These are phyloP conservation scores for Anolis sagrei DNA, from an alignment of 2,113 vertebrate genomes.

Conservation along the genomic window DNA sequence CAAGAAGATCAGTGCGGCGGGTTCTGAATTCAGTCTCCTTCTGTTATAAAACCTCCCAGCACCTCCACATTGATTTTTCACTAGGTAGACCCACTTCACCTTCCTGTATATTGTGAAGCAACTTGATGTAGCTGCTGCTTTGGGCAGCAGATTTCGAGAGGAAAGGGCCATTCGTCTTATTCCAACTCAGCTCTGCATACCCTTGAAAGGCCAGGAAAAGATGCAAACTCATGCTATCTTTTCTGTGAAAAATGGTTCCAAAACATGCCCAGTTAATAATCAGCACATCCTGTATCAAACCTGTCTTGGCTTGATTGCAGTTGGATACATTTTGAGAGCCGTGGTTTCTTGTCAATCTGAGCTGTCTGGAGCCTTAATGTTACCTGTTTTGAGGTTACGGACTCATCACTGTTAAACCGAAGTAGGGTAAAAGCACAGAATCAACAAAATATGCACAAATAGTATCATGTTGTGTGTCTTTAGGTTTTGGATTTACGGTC, in stretches of 20 bases:
- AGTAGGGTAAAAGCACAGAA: no score
- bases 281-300: background rate
- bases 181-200: background rate
- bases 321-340: slow-evolving; percentile 2
- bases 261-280: background rate
- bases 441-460: no score
- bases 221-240: background rate
- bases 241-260: background rate
- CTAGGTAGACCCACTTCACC: background rate
- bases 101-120: background rate
- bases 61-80: background rate
- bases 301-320: background rate
- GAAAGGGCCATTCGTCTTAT: background rate
- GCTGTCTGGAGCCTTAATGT: slow-evolving; percentile 20
- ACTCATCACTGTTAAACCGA: slow-evolving; percentile 18
- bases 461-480: no score
- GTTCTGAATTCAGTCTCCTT: background rate
- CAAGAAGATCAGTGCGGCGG: background rate
- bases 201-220: background rate
- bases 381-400: background rate
- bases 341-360: background rate
- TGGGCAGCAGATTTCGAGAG: background rate
- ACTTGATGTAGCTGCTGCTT: background rate
- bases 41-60: background rate
- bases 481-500: no score